Percentiles rank a stretch among this genome's conserved stretches.
Evolutionary conservation across 2,888 invertebrate species (phyloP).

Genomic region (Bruchidius siliquastri): DNA sequence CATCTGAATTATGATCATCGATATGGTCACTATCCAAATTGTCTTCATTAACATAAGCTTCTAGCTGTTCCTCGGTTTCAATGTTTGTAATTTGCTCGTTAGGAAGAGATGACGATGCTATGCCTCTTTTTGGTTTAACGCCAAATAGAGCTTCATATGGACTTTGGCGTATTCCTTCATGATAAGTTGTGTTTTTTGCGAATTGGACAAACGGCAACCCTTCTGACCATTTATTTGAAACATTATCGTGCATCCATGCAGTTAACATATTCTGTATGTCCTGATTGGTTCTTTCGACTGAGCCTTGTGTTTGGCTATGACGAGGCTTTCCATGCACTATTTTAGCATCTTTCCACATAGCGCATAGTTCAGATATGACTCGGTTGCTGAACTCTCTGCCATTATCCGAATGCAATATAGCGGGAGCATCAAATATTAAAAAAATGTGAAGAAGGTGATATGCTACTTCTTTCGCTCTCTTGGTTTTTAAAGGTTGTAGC

Average conservation of each 20-base stretch:
- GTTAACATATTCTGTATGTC: slow-evolving; percentile 27
- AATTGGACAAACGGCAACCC: slow-evolving; percentile 25
- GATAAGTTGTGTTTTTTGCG: slow-evolving; percentile 30
- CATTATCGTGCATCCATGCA: slow-evolving; percentile 33
- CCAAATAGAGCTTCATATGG: slow-evolving; percentile 36
- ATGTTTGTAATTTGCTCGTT: slow-evolving; percentile 24
- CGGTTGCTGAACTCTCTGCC: slow-evolving; percentile 31
- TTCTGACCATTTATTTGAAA: slow-evolving; percentile 31
- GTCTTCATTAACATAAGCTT: slow-evolving; percentile 11
- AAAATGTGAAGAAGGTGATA: slow-evolving; percentile 22
- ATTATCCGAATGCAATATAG: slow-evolving; percentile 30
- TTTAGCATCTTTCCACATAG: slow-evolving; percentile 27
- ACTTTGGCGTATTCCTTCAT: slow-evolving; percentile 29
- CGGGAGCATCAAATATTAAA: slow-evolving; percentile 26
- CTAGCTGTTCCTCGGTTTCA: slow-evolving; percentile 24
- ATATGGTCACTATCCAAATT: slow-evolving; percentile 10
- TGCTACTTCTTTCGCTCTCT: slow-evolving; percentile 26
- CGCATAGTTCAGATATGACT: slow-evolving; percentile 23
- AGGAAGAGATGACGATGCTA: slow-evolving; percentile 24
- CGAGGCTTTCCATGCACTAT: slow-evolving; percentile 29
- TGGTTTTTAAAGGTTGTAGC: slow-evolving; percentile 24
- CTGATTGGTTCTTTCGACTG: slow-evolving; percentile 28
- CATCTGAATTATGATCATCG: slow-evolving; percentile 11
- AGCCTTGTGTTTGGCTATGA: slow-evolving; percentile 27
- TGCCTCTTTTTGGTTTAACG: slow-evolving; percentile 22